Evolutionary conservation across 2,797 vertebrate genomes (phyloP).

Genomic region (Mionectes olivaceus): DNA sequence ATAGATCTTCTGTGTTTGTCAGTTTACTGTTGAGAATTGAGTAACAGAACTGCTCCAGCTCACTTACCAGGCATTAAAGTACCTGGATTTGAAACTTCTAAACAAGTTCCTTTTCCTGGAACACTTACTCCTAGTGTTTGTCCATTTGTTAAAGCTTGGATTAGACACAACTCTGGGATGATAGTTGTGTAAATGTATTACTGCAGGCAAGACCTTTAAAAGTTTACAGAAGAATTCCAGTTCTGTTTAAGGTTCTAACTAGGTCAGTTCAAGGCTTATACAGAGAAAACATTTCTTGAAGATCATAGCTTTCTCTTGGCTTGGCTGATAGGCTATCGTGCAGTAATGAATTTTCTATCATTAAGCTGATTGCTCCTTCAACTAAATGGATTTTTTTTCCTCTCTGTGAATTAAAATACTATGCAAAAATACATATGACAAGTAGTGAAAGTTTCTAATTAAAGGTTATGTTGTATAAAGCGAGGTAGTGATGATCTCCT

Average conservation of each 20-base stretch:
- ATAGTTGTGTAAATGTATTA: background rate
- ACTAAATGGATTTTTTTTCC: background rate
- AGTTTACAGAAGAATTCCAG: constrained; percentile 49
- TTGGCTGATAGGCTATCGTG: background rate
- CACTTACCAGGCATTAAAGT: background rate
- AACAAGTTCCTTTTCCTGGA: constrained; percentile 48
- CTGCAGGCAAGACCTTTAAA: constrained; percentile 31
- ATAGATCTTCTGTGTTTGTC: background rate
- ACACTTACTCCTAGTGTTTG: background rate
- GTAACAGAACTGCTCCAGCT: background rate
- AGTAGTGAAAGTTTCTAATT: background rate
- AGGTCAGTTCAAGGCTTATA: background rate
- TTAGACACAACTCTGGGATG: background rate
- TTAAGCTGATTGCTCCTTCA: background rate
- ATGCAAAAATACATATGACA: background rate
- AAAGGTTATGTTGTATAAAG: background rate
- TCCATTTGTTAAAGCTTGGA: constrained; percentile 15
- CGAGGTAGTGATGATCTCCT: background rate
- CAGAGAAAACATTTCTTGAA: background rate
- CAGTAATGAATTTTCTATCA: background rate
- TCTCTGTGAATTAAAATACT: background rate
- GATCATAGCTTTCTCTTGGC: background rate
- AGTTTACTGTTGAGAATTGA: background rate
- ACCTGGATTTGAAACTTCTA: constrained; percentile 17
- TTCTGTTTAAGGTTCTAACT: constrained; percentile 40